Evolutionary conservation across 1,140 invertebrate species (phyloP), one percentile per base, ranked within the genome.

Genomic region (Macrostomum lignano): DNA sequence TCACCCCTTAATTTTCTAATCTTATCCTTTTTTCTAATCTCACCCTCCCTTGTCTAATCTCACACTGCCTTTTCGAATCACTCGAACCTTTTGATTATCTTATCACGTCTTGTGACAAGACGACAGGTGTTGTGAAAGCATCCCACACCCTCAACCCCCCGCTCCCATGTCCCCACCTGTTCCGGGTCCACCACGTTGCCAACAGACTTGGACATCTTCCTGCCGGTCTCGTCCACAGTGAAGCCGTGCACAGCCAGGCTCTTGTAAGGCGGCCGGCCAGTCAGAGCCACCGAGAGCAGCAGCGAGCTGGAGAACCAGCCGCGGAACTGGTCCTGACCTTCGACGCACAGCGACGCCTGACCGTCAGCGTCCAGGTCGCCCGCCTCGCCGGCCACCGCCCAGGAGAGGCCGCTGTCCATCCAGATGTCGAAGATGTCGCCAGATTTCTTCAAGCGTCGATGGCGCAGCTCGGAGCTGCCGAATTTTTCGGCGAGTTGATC

Each of bases 261-360:
- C 74, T 71, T 74, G 55, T 72, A 93, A 20, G 84, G 81, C 6
- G 77, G 58, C 38, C 51, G 53, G 19, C 65, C 65, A 38, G 68
- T 65, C 7, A 76, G 49, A 13, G 78, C 84, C 21, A 84, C 58
- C 23, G 76, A 78, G 1, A 78, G 86, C 0, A 98, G 55, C 2
- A 96, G 55, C 1, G 86, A 86, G 0, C 84, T 74, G 48, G 91
- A 81, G 58, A 98, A 98, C 91, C 91, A 98, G 2, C 88, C 91
- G 3, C 69, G 72, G 48, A 88, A 77, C 56, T 98, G 91, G 62
- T 98, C 91, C 23, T 74, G 55, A 1, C 91, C 91, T 62, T 98
- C 91, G 7, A 86, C 53, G 49, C 86, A 93, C 2, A 96, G 49
- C n/a, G n/a, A n/a, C n/a, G n/a, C n/a, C n/a, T n/a, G n/a, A n/a